Evolutionary conservation across 2,113 vertebrate species (phyloP), one percentile per base, ranked within the genome.

Genomic region (Mirounga angustirostris): DNA sequence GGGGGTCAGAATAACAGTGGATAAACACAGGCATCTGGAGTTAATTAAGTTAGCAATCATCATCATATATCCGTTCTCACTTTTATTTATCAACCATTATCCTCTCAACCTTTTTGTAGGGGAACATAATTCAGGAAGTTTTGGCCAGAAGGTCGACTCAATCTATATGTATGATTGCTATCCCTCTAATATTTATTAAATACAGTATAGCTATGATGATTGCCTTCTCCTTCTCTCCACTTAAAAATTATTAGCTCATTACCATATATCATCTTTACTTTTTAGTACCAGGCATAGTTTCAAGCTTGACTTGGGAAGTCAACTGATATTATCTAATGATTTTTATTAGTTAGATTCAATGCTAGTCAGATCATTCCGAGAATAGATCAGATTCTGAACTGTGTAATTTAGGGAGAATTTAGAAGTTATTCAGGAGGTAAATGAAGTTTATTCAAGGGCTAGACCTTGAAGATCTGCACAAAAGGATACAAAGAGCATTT

Each of bases 241-340:
- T 88, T 91, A 12, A 93, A 97, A 95, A 46, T 69, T 40, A 67
- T 63, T 67, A 82, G 56, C 36, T 94, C 21, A 33, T 74, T 83
- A 43, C 15, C 11, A 30, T 28, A 56, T 2, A 11, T 26, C 54
- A 40, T 89, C 12, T 63, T 86, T 90, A 50, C 63, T 65, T 96
- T 91, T 84, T 52, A 91, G 36, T 14, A 95, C 24, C 52, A 83
- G 36, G 56, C 6, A 40, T 52, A 80, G 50, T 36, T 71, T 63
- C 36, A 58, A 71, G 16, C 15, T 50, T 92, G 58, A 26, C 30
- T 91, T 71, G 26, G 56, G 56, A 63, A 52, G 14, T 50, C 30
- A 61, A 24, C 50, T 46, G 28, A 54, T 88, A 58, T 16, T n/a
- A 36, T 22, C 22, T 54, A 40, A 79, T 83, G 52, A 52, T 88